phyloP scores from a whole-genome alignment of 1,140 invertebrate species.

The Brachionus sp. region DNA sequence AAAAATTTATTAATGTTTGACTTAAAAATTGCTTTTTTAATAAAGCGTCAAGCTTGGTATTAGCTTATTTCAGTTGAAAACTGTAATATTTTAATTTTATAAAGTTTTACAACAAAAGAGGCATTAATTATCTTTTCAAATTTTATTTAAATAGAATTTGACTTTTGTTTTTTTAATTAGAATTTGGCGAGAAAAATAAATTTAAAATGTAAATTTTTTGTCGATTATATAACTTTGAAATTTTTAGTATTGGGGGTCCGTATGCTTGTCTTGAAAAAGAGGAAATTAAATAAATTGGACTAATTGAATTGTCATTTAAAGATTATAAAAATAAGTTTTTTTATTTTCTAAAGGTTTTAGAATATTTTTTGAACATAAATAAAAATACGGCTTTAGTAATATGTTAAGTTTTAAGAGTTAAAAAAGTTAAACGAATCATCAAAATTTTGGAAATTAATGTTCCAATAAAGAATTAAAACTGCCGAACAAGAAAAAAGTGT shows the following conservation, averaged over 20 bases:
- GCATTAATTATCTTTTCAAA: conserved; percentile 32
- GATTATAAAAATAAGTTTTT: conserved; percentile 1
- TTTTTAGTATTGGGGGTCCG: background rate
- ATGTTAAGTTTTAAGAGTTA: background rate
- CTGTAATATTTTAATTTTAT: conserved; percentile 31
- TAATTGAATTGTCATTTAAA: conserved; percentile 32
- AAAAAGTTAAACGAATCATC: conserved; percentile 9
- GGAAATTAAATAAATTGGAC: background rate
- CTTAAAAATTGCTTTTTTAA: background rate
- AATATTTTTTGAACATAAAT: background rate
- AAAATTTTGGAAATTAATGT: conserved; percentile 8
- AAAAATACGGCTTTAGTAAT: background rate
- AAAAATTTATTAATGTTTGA: conserved; percentile 15
- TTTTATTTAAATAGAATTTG: conserved; percentile 10
- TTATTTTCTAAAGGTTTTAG: background rate
- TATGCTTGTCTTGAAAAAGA: background rate
- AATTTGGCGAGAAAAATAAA: background rate
- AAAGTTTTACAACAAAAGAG: background rate
- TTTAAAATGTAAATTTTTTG: conserved; percentile 23
- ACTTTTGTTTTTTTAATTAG: conserved; percentile 20
- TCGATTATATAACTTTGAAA: background rate
- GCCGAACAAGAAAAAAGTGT: background rate
- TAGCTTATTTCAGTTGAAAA: background rate
- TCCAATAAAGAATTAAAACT: background rate
- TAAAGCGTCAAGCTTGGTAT: background rate